Percentiles rank a stretch among this genome's conserved stretches.
Conservation (phyloP, 2,113 vertebrate genomes). For the Mesitornis unicolor region DNA sequence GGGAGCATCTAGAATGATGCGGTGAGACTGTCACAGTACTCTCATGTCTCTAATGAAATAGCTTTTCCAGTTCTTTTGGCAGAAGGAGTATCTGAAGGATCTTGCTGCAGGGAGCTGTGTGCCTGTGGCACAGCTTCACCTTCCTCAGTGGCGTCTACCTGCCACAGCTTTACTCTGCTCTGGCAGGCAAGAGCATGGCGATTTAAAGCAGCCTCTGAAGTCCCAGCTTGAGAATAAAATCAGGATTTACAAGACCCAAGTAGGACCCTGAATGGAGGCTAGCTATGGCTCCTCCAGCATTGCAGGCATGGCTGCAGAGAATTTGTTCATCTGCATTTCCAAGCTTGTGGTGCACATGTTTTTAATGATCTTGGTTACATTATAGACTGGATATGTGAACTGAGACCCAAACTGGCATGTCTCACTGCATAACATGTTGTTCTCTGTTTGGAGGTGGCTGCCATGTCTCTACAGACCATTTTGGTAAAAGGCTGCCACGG, state of each 20-base stretch:
- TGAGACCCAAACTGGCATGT: neutral
- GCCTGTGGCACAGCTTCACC: neutral
- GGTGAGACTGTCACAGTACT: neutral
- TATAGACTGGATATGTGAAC: neutral
- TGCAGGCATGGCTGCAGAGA: neutral
- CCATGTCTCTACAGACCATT: neutral
- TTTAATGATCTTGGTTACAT: neutral
- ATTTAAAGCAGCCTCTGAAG: neutral
- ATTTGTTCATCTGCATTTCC: neutral
- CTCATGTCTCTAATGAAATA: neutral
- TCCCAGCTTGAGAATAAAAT: neutral
- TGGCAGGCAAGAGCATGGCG: neutral
- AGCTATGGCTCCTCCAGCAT: neutral
- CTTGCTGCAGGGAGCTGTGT: neutral
- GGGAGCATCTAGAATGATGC: neutral
- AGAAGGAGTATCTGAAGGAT: neutral
- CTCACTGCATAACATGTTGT: neutral
- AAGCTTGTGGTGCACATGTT: neutral
- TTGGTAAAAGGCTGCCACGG: neutral
- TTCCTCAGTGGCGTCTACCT: neutral
- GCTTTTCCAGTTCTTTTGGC: neutral
- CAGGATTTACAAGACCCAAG: neutral
- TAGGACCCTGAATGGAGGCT: neutral
- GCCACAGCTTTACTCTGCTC: neutral
- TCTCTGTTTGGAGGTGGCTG: neutral